These are phyloP conservation scores for Apomyelois bistriatella DNA, from an alignment of 2,888 invertebrate species.

Conservation along the genomic window DNA sequence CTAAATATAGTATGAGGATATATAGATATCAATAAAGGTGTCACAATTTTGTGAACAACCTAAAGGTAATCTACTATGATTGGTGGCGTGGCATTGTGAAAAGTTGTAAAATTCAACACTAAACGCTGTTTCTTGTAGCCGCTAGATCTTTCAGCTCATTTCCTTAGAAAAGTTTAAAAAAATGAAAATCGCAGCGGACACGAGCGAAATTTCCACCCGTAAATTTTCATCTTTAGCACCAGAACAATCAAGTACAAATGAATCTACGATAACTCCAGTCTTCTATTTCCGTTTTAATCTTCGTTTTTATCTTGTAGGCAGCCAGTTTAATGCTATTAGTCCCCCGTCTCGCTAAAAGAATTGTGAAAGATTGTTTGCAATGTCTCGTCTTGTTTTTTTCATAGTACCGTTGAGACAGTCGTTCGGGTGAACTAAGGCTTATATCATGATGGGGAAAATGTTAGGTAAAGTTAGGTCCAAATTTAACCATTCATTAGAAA, in stretches of 20 bases:
- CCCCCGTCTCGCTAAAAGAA: constrained; percentile 15
- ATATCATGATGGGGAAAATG: too few species aligned
- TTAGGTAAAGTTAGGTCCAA: too few species aligned
- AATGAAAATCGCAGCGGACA: not conserved
- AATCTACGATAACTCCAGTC: constrained; percentile 43
- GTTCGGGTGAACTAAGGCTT: too few species aligned
- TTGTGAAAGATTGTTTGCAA: constrained; percentile 15
- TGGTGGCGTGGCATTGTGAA: too few species aligned
- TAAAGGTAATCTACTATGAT: too few species aligned
- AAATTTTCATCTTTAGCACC: constrained; percentile 27
- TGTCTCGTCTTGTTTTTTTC: constrained; percentile 12
- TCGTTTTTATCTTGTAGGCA: constrained; percentile 31
- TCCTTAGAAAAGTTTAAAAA: too few species aligned
- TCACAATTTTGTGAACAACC: too few species aligned
- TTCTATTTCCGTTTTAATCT: constrained; percentile 50
- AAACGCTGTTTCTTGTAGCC: too few species aligned
- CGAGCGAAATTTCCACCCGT: not conserved
- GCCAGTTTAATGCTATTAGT: constrained; percentile 28
- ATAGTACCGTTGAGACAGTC: not conserved
- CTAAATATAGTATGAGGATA: too few species aligned
- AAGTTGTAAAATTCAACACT: too few species aligned
- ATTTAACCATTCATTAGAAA: too few species aligned
- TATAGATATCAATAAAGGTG: too few species aligned
- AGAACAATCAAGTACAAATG: constrained; percentile 50
- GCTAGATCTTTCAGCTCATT: not conserved